These are phyloP conservation scores for Polypedilum pembai DNA, from an alignment of 1,140 invertebrate species.

Conservation along the genomic window DNA sequence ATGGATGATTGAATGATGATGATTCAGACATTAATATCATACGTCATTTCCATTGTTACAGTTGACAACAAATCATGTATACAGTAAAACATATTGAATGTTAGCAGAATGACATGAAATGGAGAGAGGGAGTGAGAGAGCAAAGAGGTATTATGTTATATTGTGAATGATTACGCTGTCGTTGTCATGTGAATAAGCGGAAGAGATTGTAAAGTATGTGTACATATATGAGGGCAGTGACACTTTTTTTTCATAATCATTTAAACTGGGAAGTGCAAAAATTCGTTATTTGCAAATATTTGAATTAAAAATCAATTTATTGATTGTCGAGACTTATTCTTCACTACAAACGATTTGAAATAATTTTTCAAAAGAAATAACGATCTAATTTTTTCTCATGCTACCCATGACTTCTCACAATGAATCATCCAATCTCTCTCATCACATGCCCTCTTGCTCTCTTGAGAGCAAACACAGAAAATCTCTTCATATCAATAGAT, in stretches of 20 bases:
- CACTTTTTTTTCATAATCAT: background rate
- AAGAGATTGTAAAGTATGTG: background rate
- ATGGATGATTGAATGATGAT: background rate
- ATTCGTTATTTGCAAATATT: too few species aligned
- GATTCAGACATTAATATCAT: background rate
- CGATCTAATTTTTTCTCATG: too few species aligned
- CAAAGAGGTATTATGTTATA: slow-evolving; percentile 2
- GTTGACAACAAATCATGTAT: slow-evolving; percentile 11
- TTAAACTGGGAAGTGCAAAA: too few species aligned
- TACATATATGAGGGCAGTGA: background rate
- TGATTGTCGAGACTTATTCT: too few species aligned
- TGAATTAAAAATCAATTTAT: too few species aligned
- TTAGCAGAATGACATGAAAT: background rate
- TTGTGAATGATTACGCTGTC: slow-evolving; percentile 3
- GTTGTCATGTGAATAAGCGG: background rate
- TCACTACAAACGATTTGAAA: too few species aligned
- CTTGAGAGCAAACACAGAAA: too few species aligned
- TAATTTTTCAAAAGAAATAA: too few species aligned
- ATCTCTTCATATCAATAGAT: too few species aligned
- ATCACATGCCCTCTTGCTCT: too few species aligned
- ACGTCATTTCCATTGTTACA: background rate
- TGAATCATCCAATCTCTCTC: too few species aligned
- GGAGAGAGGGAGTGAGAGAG: background rate
- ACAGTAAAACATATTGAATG: background rate
- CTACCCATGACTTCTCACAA: too few species aligned